Base-by-base conservation (phyloP, 1,140 invertebrate species). In the Eupristina koningsbergeri region DNA sequence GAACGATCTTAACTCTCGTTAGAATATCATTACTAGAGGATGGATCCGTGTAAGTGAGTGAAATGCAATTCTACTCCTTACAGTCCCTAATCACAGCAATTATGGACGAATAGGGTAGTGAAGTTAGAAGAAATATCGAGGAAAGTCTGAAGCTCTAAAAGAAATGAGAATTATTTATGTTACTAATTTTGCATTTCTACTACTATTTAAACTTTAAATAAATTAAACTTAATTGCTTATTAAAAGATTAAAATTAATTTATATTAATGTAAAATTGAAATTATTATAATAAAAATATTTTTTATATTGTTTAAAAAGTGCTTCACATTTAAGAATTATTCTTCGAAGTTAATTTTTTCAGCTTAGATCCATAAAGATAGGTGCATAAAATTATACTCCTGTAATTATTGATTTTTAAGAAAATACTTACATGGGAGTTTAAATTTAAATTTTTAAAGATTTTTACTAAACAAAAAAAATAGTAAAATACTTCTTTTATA, bases 11-110 rank as follows among this genome's bases (percentile, higher is more conserved):
- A 58, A 26, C 53, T 58, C 26, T 58, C 22, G 22, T 26, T 8
- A 26, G 26, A n/a, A 17, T 31, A 31, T 8, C 19, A 41, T 22
- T 71, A 39, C 7, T 11, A 0, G 22, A n/a, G 41, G 67, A 22
- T 13, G 22, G 41, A 15, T n/a, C 7, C 9, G 8, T 13, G 36
- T 22, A 36, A 71, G 36, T 39, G 67, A 41, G 22, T 71, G 67
- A 39, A 41, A 39, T 8, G 67, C 26, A 22, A 41, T 71, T 71
- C 36, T 36, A n/a, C 26, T 36, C 26, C 39, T n/a, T 22, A 71
- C 41, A 7, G 19, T 71, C 41, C 67, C 36, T 71, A 71, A 71
- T 71, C 67, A 71, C 26, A 41, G 67, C 22, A 71, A 71, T 71
- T 71, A 71, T 41, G 22, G 36, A 41, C 67, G 15, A 58, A 50